Conservation (phyloP, 2,888 invertebrate genomes). For the Sylvicola fuscatus region DNA sequence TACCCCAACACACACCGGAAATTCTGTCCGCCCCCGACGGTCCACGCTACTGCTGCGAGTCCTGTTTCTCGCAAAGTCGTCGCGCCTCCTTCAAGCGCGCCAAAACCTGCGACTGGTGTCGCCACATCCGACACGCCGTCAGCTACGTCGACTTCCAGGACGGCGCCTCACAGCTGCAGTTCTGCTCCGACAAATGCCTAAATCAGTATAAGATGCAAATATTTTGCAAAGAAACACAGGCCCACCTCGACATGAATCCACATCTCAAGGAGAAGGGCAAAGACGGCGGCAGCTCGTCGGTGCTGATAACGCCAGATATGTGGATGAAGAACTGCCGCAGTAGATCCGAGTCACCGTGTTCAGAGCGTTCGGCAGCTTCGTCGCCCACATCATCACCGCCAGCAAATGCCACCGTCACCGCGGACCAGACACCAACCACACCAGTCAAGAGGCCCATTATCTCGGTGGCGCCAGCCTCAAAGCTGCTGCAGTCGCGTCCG, state of each 20-base stretch:
- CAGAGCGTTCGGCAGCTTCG: slow-evolving; percentile 26
- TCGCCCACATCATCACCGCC: slow-evolving; percentile 2
- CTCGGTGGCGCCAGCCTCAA: slow-evolving; percentile 42
- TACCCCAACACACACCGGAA: slow-evolving; percentile 32
- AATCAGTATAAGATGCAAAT: slow-evolving; percentile 96
- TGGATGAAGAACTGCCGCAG: slow-evolving; percentile 70
- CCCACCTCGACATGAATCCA: slow-evolving; percentile 70
- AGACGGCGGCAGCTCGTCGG: slow-evolving; percentile 12
- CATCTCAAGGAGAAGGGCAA: slow-evolving; percentile 34
- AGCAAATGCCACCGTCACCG: slow-evolving; percentile 4
- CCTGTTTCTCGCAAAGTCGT: slow-evolving; percentile 76
- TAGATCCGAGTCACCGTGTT: slow-evolving; percentile 36
- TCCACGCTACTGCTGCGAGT: slow-evolving; percentile 52
- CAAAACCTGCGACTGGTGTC: slow-evolving; percentile 86
- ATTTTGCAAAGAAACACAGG: slow-evolving; percentile 83
- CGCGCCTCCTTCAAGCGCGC: slow-evolving; percentile 79
- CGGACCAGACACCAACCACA: slow-evolving; percentile 14
- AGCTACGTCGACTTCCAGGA: slow-evolving; percentile 85
- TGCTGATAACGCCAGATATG: slow-evolving; percentile 70
- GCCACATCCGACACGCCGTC: slow-evolving; percentile 73
- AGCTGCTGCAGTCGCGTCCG: slow-evolving; percentile 29
- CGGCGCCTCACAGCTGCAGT: slow-evolving; percentile 76
- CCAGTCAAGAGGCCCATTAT: slow-evolving; percentile 36
- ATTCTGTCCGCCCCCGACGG: slow-evolving; percentile 28
- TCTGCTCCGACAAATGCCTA: slow-evolving; percentile 80